Conservation (phyloP, 2,888 invertebrate genomes). For the Hololepta plana region DNA sequence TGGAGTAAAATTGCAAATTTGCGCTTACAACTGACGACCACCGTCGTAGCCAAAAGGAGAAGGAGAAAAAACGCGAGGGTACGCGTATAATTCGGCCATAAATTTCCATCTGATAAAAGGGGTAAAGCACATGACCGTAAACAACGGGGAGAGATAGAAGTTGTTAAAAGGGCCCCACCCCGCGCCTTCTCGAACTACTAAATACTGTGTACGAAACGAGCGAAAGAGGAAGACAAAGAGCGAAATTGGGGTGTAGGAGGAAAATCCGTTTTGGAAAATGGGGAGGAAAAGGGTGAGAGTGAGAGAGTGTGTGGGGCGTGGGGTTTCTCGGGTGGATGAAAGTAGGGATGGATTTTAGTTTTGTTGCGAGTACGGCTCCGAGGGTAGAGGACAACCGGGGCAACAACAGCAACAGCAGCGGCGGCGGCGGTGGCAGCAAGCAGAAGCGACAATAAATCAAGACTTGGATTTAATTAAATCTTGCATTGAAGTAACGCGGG, state of each 20-base stretch:
- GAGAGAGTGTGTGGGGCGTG: slow-evolving; percentile 8
- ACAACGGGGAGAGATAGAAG: slow-evolving; percentile 11
- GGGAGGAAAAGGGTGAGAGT: slow-evolving; percentile 5
- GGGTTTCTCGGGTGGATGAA: slow-evolving; percentile 11
- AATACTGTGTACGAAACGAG: no score
- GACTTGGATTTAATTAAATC: slow-evolving; percentile 36
- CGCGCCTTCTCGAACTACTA: no score
- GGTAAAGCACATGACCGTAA: slow-evolving; percentile 15
- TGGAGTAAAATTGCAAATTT: no score
- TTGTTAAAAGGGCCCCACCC: no score
- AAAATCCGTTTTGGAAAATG: slow-evolving; percentile 1
- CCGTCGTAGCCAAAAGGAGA: background rate
- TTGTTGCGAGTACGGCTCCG: slow-evolving; percentile 9
- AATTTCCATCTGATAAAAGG: slow-evolving; percentile 13
- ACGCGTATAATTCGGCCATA: slow-evolving; percentile 7
- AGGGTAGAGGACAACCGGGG: background rate
- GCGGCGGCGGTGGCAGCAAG: slow-evolving; percentile 11
- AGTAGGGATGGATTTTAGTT: no score
- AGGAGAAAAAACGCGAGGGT: background rate
- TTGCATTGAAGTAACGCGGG: slow-evolving; percentile 34
- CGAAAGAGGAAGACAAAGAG: no score
- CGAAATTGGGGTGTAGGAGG: slow-evolving; percentile 3
- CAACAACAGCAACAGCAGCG: slow-evolving; percentile 1
- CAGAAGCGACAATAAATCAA: slow-evolving; percentile 33
- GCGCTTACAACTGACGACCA: no score